A percentile compares a stretch with the other conserved stretches of the same genome.
phyloP scores from a whole-genome alignment of 2,888 invertebrate genomes.

The Hecatera dysodea region DNA sequence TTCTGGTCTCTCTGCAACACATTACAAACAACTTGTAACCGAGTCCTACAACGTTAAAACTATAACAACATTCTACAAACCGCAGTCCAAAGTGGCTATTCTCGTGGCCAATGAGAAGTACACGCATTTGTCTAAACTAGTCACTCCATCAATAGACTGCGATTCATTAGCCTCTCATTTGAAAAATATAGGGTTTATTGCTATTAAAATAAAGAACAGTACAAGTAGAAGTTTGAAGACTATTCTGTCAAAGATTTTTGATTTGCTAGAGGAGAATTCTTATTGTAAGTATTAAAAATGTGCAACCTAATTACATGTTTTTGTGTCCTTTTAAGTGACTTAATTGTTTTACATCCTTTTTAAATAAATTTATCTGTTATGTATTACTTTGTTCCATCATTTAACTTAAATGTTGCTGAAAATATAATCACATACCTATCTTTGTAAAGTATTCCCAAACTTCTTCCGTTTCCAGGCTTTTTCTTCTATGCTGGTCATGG shows the following conservation, averaged over 20 bases:
- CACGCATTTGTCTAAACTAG: conserved; percentile 79
- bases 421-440: no score
- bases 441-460: background rate
- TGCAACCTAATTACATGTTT: background rate
- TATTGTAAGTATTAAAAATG: conserved; percentile 81
- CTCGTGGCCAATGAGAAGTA: conserved; percentile 87
- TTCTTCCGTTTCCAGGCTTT: conserved; percentile 80
- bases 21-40: conserved; percentile 73
- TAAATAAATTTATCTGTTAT: no score
- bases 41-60: conserved; percentile 70
- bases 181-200: conserved; percentile 81
- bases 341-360: no score
- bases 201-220: conserved; percentile 80
- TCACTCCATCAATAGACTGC: conserved; percentile 86
- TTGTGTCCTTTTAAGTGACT: background rate
- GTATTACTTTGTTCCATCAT: no score
- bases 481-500: conserved; percentile 91
- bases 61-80: conserved; percentile 79
- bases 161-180: conserved; percentile 79
- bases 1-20: conserved; percentile 74
- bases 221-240: conserved; percentile 73
- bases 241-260: conserved; percentile 75
- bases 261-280: conserved; percentile 80
- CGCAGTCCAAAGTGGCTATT: conserved; percentile 84
- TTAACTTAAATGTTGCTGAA: no score